Evolutionary conservation across 2,888 invertebrate genomes (phyloP).

Genomic region (Gisinianus flammeolus): DNA sequence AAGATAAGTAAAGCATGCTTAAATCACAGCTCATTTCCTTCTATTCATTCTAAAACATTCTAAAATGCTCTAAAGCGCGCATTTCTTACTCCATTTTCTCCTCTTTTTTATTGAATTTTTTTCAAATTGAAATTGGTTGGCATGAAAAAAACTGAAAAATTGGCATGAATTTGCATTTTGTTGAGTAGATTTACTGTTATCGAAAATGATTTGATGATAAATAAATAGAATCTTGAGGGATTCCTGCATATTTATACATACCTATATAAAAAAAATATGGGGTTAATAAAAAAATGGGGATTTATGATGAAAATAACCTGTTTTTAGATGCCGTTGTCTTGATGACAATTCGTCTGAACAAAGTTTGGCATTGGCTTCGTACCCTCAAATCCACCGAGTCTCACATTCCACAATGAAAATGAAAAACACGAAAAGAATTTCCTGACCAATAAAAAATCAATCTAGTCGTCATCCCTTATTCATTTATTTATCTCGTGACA

Average conservation of each 20-base stretch:
- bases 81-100: background rate
- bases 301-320: too few relatives aligned
- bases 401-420: slow-evolving; percentile 12
- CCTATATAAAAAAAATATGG: background rate
- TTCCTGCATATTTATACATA: background rate
- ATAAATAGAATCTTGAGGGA: background rate
- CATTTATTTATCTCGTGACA: background rate
- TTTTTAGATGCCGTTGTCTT: slow-evolving; percentile 30
- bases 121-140: background rate
- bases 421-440: background rate
- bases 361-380: slow-evolving; percentile 42
- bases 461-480: background rate
- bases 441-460: slow-evolving; percentile 1
- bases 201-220: too few relatives aligned
- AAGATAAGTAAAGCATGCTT: background rate
- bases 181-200: too few relatives aligned
- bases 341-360: slow-evolving; percentile 41
- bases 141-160: background rate
- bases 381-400: slow-evolving; percentile 27
- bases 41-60: background rate
- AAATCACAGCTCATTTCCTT: background rate
- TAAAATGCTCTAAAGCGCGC: background rate
- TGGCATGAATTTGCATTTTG: background rate
- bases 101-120: background rate
- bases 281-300: background rate